phyloP scores from a whole-genome alignment of 2,797 vertebrate species.

The Syngnathus rostellatus region DNA sequence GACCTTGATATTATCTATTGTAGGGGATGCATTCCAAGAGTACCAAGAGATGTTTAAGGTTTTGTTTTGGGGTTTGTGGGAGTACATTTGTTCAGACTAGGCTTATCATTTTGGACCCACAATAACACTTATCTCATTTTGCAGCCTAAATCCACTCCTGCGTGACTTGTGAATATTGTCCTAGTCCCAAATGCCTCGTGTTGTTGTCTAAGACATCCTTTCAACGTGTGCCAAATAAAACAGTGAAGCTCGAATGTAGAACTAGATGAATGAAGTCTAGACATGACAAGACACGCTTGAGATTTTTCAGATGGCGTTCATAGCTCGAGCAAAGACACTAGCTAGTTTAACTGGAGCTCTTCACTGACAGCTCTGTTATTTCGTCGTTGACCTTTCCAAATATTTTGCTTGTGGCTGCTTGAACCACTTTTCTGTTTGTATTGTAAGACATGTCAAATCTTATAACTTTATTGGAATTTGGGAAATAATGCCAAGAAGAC shows the following conservation, averaged over 20 bases:
- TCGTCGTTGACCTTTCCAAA: not conserved
- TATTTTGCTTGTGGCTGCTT: not conserved
- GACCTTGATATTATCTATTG: not conserved
- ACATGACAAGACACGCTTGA: constrained; percentile 38
- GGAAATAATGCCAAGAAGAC: not conserved
- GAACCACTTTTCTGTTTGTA: not conserved
- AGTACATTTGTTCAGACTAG: not conserved
- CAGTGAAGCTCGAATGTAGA: not conserved
- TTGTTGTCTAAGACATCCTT: not conserved
- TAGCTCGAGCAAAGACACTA: constrained; percentile 16
- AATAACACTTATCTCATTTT: not conserved
- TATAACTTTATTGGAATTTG: not conserved
- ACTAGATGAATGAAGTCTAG: constrained; percentile 11
- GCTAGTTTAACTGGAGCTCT: not conserved
- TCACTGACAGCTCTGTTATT: not conserved
- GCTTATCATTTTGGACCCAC: not conserved
- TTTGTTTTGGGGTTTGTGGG: not conserved
- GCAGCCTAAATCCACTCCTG: not conserved
- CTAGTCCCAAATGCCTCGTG: not conserved
- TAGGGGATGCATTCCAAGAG: not conserved
- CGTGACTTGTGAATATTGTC: not conserved
- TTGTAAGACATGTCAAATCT: not conserved
- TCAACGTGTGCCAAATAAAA: constrained; percentile 18
- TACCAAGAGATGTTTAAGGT: not conserved
- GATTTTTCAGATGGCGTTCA: constrained; percentile 29